Evolutionary conservation across 92 coral and sea anemone genomes (phyloP).

Genomic region (Virgularia gustaviana): DNA sequence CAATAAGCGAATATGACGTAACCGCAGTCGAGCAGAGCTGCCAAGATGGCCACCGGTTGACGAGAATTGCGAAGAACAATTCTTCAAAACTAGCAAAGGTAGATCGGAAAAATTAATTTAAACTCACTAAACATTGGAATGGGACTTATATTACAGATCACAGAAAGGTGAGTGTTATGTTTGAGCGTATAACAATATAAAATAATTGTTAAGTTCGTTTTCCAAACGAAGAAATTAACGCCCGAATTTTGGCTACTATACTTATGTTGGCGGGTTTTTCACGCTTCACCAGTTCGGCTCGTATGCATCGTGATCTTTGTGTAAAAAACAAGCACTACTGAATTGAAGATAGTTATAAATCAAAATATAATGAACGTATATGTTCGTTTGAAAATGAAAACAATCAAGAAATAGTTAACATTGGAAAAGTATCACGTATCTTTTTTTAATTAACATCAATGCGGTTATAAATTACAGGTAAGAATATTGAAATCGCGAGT

Average conservation of each 20-base stretch:
- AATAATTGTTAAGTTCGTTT: no score
- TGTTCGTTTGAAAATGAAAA: no score
- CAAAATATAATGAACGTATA: no score
- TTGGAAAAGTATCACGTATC: no score
- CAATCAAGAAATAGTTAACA: no score
- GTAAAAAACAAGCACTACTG: no score
- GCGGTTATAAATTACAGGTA: no score
- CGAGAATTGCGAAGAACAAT: neutral
- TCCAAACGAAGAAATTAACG: no score
- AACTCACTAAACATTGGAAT: neutral
- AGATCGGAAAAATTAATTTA: neutral
- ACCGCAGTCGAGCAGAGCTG: neutral
- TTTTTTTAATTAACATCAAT: no score
- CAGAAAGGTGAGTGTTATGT: neutral
- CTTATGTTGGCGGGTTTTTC: neutral
- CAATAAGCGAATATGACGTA: neutral
- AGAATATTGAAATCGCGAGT: no score
- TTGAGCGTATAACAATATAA: neutral
- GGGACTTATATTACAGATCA: neutral
- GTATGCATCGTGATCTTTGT: neutral
- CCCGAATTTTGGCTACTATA: no score
- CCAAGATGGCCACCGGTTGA: slow-evolving; percentile 7
- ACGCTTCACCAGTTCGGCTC: neutral
- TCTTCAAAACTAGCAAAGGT: neutral
- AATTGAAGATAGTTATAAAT: no score